Percentiles rank a stretch among this genome's conserved stretches.
Conservation (phyloP, 2,888 invertebrate species). For the Scaptomyza polygonia region DNA sequence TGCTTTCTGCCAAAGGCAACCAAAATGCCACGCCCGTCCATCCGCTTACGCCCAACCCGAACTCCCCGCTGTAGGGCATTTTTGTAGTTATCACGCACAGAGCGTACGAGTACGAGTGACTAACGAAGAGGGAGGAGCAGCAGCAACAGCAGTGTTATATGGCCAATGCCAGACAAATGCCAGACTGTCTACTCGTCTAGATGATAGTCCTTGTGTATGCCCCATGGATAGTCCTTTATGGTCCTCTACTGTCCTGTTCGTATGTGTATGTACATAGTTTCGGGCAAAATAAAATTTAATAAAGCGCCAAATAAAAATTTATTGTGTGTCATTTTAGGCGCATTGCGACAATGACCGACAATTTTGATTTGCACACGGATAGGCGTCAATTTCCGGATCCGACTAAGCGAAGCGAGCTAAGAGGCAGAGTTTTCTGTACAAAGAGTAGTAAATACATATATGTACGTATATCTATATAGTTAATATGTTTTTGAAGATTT, state of each 20-base stretch:
- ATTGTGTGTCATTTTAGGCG: slow-evolving; percentile 73
- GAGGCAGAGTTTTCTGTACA: slow-evolving; percentile 1
- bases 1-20: slow-evolving; percentile 51
- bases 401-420: slow-evolving; percentile 16
- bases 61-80: slow-evolving; percentile 4
- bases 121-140: background rate
- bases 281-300: slow-evolving; percentile 70
- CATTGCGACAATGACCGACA: slow-evolving; percentile 66
- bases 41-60: background rate
- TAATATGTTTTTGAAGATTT: slow-evolving; percentile 52
- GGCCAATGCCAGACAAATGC: slow-evolving; percentile 47
- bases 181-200: slow-evolving; percentile 26
- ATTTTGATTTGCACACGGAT: slow-evolving; percentile 67
- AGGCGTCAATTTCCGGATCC: slow-evolving; percentile 65
- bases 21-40: slow-evolving; percentile 11
- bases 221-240: slow-evolving; percentile 12
- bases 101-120: slow-evolving; percentile 1
- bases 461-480: background rate
- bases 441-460: background rate
- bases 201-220: slow-evolving; percentile 24
- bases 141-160: slow-evolving; percentile 27
- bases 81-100: slow-evolving; percentile 43
- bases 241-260: background rate
- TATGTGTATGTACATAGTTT: slow-evolving; percentile 8
- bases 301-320: slow-evolving; percentile 77